Percentiles rank a stretch among this genome's conserved stretches.
phyloP scores from a whole-genome alignment of 2,113 vertebrate species.

The Prietella phreatophila region DNA sequence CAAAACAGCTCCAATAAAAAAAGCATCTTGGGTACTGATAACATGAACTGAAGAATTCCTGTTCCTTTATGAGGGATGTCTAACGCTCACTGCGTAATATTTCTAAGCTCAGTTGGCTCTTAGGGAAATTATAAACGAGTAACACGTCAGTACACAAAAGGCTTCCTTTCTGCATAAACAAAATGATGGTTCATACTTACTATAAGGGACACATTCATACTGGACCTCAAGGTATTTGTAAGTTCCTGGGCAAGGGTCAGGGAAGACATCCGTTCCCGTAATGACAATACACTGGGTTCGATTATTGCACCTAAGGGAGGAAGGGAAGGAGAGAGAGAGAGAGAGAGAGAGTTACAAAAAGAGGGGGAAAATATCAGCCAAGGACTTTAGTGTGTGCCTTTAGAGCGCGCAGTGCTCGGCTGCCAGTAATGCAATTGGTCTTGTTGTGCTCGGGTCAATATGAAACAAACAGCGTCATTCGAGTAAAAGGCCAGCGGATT shows the following conservation, averaged over 20 bases:
- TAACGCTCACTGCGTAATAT: not conserved
- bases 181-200: constrained; percentile 83
- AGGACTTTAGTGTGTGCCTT: constrained; percentile 1
- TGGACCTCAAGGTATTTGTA: constrained; percentile 99
- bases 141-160: not conserved
- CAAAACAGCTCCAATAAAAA: not conserved
- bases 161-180: not conserved
- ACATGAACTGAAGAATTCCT: not conserved
- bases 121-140: not conserved
- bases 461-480: constrained; percentile 3
- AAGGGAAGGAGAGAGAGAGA: not conserved
- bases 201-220: constrained; percentile 99
- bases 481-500: constrained; percentile 28
- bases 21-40: not conserved
- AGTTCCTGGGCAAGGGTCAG: constrained; percentile 97
- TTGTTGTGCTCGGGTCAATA: constrained; percentile 31
- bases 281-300: constrained; percentile 98
- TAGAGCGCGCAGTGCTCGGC: not conserved
- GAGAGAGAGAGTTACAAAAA: constrained; percentile 62
- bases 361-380: constrained; percentile 73
- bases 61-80: not conserved
- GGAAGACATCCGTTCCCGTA: constrained; percentile 97
- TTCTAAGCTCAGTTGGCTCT: not conserved
- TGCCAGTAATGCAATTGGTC: constrained; percentile 32
- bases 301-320: constrained; percentile 91